Base-by-base conservation (phyloP, 2,797 vertebrate species). In the Sebastes steindachneri region DNA sequence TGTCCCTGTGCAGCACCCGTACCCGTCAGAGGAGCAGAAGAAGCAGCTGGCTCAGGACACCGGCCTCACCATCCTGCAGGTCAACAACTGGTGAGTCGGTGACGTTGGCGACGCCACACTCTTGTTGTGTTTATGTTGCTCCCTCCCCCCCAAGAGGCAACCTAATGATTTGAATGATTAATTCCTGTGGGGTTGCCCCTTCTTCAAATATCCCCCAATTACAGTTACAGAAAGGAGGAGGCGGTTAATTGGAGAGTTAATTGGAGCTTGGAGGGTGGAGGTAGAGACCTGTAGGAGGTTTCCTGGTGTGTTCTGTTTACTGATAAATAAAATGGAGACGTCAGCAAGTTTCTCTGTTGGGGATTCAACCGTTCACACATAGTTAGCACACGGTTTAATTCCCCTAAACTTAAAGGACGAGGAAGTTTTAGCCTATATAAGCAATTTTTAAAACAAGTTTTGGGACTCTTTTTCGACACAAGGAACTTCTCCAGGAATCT, bases 1-100 rank as follows among this genome's bases (percentile, higher is more conserved):
- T 73, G 95, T 84, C 77, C 95, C 94, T 77, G 93, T 91, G 26
- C 91, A 99, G 98, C 98, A 99, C 90, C 98, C 98, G 53, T 99
- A 99, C 92, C 97, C 98, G 69, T 99, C 97, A 84, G 97, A 98
- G 96, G 98, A 99, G 94, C 97, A 99, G 97, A 98, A 99, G 96
- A 98, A 97, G 91, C 98, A 98, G 94, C 95, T 99, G 94, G 97
- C 97, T 87, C 97, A 97, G 95, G 97, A 99, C 94, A 98, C 97
- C 1, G 96, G 97, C 86, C 97, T 99, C 92, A 97, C 97, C 92
- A 97, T 97, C 95, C 97, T 99, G 87, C 98, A 99, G 95, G 97
- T 99, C 95, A 99, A 98, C 97, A 99, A 99, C 83, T 98, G 98
- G 98, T 98, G 93, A 96, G 97, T 96, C 75, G 85, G 88, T 89